Conservation (phyloP, 2,888 invertebrate species). For the Leptinotarsa tumamoca region DNA sequence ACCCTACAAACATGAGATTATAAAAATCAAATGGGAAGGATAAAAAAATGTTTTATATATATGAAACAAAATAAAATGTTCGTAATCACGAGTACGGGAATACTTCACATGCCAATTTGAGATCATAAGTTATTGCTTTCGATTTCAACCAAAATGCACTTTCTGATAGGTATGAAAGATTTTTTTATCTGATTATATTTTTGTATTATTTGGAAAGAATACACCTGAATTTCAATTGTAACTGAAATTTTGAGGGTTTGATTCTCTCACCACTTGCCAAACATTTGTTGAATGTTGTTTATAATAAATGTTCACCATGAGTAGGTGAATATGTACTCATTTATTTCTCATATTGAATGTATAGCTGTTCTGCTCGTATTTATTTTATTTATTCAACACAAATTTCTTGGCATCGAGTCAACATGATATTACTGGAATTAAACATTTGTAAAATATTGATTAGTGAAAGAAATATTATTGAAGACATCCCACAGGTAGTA, state of each 20-base stretch:
- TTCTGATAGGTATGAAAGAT: background rate
- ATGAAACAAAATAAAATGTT: too few species aligned
- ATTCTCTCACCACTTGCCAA: slow-evolving; percentile 29
- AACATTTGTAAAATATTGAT: slow-evolving; percentile 17
- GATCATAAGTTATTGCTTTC: too few species aligned
- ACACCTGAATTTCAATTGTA: background rate
- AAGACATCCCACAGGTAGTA: slow-evolving; percentile 39
- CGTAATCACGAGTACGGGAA: too few species aligned
- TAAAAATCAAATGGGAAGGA: too few species aligned
- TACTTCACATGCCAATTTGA: too few species aligned
- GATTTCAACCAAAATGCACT: too few species aligned
- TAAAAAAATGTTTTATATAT: too few species aligned
- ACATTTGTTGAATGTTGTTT: slow-evolving; percentile 30
- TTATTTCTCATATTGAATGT: slow-evolving; percentile 29
- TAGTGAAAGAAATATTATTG: slow-evolving; percentile 11
- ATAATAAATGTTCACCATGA: slow-evolving; percentile 28
- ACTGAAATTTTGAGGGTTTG: background rate
- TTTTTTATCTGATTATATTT: background rate
- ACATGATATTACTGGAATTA: background rate
- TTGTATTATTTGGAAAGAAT: background rate
- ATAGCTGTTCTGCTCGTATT: slow-evolving; percentile 7
- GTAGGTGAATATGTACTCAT: slow-evolving; percentile 28
- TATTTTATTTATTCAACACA: slow-evolving; percentile 12
- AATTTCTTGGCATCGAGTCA: background rate
- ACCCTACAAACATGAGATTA: too few species aligned